Evolutionary conservation across 2,888 invertebrate genomes (phyloP).

Genomic region (Ectemnius cavifrons): DNA sequence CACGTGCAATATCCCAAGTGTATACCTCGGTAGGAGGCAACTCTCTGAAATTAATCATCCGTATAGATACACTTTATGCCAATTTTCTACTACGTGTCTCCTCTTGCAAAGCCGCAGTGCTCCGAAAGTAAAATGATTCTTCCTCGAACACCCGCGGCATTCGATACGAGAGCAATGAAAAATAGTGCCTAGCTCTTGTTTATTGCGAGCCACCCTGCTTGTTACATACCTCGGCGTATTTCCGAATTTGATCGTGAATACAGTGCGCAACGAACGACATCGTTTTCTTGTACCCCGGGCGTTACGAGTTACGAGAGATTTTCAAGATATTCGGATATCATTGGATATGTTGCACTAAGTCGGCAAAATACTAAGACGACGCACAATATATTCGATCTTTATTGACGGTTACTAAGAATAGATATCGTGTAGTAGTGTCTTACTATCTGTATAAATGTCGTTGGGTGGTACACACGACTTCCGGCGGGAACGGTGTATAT

Average conservation of each 20-base stretch:
- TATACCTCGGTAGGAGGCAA: too few relatives aligned
- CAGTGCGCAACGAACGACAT: background rate
- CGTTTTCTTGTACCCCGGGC: background rate
- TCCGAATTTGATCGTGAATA: background rate
- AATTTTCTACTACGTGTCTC: too few relatives aligned
- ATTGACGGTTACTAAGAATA: conserved; percentile 15
- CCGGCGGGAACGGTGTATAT: conserved; percentile 10
- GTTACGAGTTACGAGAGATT: too few relatives aligned
- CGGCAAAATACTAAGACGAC: conserved; percentile 15
- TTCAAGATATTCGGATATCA: background rate
- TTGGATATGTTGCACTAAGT: background rate
- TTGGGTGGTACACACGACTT: conserved; percentile 30
- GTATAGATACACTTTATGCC: too few relatives aligned
- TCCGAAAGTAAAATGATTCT: too few relatives aligned
- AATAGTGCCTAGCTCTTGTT: conserved; percentile 32
- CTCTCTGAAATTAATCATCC: too few relatives aligned
- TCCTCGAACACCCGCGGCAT: too few relatives aligned
- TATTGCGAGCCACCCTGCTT: background rate
- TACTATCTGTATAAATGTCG: conserved; percentile 29
- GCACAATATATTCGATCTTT: conserved; percentile 29
- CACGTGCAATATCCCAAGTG: background rate
- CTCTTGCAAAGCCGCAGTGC: too few relatives aligned
- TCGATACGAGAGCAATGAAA: too few relatives aligned
- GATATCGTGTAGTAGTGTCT: conserved; percentile 37
- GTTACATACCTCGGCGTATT: background rate